Conservation (phyloP, 2,888 invertebrate species). For the Steinernema scapterisci region DNA sequence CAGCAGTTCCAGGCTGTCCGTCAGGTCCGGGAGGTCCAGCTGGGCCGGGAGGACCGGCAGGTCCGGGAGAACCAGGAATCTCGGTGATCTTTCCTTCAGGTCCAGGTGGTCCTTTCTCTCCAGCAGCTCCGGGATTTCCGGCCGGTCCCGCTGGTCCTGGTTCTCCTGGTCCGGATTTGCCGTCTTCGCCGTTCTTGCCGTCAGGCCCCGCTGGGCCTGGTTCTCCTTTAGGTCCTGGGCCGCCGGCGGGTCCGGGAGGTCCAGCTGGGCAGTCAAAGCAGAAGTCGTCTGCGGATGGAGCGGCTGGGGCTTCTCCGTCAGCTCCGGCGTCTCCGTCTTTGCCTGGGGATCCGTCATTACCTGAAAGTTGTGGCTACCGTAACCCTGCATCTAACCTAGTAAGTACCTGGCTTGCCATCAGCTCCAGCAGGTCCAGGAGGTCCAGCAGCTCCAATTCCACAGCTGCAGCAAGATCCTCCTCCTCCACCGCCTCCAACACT, state of each 20-base stretch:
- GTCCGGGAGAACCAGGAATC: not conserved
- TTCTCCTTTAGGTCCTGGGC: conserved; percentile 1
- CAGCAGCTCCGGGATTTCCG: not conserved
- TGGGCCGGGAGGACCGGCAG: conserved; percentile 12
- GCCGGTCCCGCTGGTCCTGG: not conserved
- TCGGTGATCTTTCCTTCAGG: not conserved
- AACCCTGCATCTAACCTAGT: not conserved
- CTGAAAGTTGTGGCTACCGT: not conserved
- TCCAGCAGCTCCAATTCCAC: conserved; percentile 23
- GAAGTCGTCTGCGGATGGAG: not conserved
- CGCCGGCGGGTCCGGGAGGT: conserved; percentile 7
- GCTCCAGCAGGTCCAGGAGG: conserved; percentile 11
- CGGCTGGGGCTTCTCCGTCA: conserved; percentile 4
- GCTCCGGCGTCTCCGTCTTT: conserved; percentile 18
- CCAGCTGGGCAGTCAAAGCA: conserved; percentile 24
- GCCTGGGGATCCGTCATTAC: conserved; percentile 8
- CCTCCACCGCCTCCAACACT: not conserved
- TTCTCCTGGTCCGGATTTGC: not conserved
- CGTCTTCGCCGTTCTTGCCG: conserved; percentile 21
- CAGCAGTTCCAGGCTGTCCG: not conserved
- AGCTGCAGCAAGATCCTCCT: conserved; percentile 5
- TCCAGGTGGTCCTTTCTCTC: not conserved
- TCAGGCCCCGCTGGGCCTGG: conserved; percentile 1
- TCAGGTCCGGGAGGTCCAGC: conserved; percentile 19
- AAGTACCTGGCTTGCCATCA: not conserved